Percentiles rank a stretch among this genome's conserved stretches.
phyloP scores from a whole-genome alignment of 2,888 invertebrate species.

The Drosophila niveifrons region DNA sequence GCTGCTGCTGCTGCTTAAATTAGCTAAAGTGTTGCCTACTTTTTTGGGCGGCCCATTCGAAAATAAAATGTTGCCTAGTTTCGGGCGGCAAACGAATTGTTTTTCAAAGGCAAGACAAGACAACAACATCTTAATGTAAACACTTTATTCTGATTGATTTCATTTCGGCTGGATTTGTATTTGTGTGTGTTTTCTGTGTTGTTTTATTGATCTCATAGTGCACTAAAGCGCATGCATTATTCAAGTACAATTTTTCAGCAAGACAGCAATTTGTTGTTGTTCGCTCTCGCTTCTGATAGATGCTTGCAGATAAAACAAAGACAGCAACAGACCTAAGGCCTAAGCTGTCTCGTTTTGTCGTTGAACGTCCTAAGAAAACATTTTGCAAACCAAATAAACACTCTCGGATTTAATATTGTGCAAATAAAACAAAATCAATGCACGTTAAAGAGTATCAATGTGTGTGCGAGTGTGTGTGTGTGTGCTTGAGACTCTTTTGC shows the following conservation, averaged over 20 bases:
- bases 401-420: no score
- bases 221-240: neutral
- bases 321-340: constrained; percentile 1
- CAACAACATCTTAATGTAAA: neutral
- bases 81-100: constrained; percentile 6
- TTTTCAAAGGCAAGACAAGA: neutral
- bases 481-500: no score
- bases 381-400: no score
- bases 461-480: no score
- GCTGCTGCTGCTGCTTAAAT: constrained; percentile 42
- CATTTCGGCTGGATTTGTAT: neutral
- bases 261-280: neutral
- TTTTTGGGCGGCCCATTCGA: no score
- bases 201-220: neutral
- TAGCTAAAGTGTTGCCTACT: constrained; percentile 28
- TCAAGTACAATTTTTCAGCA: neutral
- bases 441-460: no score
- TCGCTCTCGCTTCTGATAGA: neutral
- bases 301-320: no score
- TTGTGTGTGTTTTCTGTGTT: neutral
- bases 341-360: neutral
- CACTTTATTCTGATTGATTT: neutral
- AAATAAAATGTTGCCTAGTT: constrained; percentile 27
- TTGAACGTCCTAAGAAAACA: neutral
- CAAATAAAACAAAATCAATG: no score